Percentiles rank a stretch among this genome's conserved stretches.
Conservation (phyloP, 2,113 vertebrate species). For the Apodemus sylvaticus region DNA sequence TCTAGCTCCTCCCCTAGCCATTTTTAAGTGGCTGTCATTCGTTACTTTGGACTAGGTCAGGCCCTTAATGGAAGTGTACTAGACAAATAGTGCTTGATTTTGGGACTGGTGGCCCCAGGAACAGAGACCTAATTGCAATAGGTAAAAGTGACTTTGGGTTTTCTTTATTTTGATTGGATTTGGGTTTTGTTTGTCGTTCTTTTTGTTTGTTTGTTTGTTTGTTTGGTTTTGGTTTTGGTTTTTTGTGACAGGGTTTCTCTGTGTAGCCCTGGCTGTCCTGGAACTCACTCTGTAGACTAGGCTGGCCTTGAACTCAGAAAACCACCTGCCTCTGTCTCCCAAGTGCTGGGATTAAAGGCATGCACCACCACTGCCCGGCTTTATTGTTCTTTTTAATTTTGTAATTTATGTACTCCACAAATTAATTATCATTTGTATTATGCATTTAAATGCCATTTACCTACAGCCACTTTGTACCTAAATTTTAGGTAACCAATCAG, state of each 20-base stretch:
- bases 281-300: too few relatives aligned
- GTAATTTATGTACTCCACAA: neutral
- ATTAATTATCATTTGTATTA: neutral
- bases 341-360: too few relatives aligned
- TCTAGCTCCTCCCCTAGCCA: neutral
- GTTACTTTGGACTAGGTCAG: neutral
- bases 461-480: slow-evolving; percentile 48
- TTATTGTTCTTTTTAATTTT: neutral
- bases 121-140: neutral
- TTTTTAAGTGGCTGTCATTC: neutral
- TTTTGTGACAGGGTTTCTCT: too few relatives aligned
- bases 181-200: neutral
- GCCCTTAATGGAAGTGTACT: neutral
- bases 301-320: too few relatives aligned
- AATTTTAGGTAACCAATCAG: slow-evolving; percentile 90
- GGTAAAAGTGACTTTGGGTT: neutral
- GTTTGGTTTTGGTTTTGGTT: too few relatives aligned
- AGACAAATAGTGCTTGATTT: neutral
- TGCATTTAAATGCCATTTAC: neutral
- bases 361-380: too few relatives aligned
- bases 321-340: too few relatives aligned
- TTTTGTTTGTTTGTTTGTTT: too few relatives aligned
- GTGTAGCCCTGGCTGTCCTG: too few relatives aligned
- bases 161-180: slow-evolving; percentile 24
- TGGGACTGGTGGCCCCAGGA: neutral